Conservation (phyloP, 2,113 vertebrate species). For the Thamnaconus septentrionalis region DNA sequence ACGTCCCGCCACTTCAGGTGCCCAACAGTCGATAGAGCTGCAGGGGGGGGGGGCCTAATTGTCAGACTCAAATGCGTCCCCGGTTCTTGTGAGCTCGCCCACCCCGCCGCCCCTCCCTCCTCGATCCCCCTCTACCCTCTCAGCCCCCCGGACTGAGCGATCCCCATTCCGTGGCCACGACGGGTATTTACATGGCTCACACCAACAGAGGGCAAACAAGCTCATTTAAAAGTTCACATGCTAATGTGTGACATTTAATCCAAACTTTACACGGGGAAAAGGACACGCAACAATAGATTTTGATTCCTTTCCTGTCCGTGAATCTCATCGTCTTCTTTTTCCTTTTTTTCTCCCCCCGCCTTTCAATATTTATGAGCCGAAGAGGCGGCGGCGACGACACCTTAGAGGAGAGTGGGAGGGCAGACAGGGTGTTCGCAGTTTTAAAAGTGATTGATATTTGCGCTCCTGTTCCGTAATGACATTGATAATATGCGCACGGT, state of each 20-base stretch:
- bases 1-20: conserved; percentile 64
- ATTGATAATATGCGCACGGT: conserved; percentile 33
- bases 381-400: conserved; percentile 58
- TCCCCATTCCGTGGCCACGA: conserved; percentile 69
- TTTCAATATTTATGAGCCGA: conserved; percentile 81
- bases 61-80: conserved; percentile 53
- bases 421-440: conserved; percentile 46
- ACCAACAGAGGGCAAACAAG: conserved; percentile 81
- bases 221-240: conserved; percentile 89
- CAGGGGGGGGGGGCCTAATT: conserved; percentile 69
- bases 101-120: too few species aligned
- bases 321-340: conserved; percentile 71
- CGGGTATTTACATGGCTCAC: conserved; percentile 82
- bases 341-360: conserved; percentile 14
- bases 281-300: conserved; percentile 84
- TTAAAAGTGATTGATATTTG: conserved; percentile 20
- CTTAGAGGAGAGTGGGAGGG: conserved; percentile 44
- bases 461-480: background rate
- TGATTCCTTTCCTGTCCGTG: conserved; percentile 79
- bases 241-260: conserved; percentile 87
- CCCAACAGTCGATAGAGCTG: conserved; percentile 64
- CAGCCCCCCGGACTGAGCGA: conserved; percentile 28
- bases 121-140: conserved; percentile 26
- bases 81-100: too few species aligned
- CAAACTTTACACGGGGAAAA: conserved; percentile 86